A percentile compares a stretch with the other conserved stretches of the same genome.
phyloP scores from a whole-genome alignment of 2,888 invertebrate genomes.

The Hartigia nigra region DNA sequence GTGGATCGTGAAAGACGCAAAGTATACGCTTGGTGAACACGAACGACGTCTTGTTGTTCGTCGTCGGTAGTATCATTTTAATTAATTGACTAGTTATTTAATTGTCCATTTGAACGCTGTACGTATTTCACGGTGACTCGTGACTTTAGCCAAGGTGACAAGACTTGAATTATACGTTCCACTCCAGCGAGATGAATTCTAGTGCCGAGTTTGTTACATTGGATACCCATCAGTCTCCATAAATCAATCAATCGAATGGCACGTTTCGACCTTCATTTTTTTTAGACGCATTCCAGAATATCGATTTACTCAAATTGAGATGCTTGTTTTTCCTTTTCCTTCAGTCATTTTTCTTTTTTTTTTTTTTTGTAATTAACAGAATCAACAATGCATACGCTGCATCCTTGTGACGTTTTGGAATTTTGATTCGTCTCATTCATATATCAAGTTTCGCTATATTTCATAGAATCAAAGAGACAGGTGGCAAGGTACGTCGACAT shows the following conservation, averaged over 20 bases:
- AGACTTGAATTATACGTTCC: neutral
- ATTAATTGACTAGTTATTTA: neutral
- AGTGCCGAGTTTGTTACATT: neutral
- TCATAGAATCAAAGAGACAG: neutral
- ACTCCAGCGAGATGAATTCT: neutral
- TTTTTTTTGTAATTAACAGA: neutral
- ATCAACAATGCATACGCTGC: neutral
- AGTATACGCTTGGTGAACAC: neutral
- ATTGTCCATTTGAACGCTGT: neutral
- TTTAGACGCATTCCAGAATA: neutral
- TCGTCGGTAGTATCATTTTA: neutral
- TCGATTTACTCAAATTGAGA: neutral
- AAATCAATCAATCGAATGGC: neutral
- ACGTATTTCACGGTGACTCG: neutral
- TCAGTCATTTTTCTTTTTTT: neutral
- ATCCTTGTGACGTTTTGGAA: neutral
- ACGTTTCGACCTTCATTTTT: neutral
- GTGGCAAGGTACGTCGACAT: neutral
- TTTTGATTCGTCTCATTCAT: neutral
- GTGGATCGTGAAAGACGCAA: constrained; percentile 2
- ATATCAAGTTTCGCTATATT: neutral
- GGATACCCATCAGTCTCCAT: neutral
- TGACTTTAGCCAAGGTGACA: neutral
- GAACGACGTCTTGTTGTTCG: neutral
- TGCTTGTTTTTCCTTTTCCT: neutral